Conservation (phyloP, 2,113 vertebrate species). For the Zosterops lateralis region DNA sequence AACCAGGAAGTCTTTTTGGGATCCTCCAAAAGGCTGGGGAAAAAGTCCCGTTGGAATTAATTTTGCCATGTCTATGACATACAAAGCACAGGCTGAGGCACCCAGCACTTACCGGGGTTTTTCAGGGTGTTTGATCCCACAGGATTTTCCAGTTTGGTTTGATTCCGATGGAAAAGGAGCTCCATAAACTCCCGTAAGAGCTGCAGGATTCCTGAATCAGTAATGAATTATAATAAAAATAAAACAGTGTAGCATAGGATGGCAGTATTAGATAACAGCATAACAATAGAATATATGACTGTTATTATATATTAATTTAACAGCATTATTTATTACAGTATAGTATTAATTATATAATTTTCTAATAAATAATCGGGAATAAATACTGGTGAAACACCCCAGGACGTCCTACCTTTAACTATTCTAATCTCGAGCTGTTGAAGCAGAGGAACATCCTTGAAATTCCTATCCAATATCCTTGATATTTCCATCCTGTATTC, state of each 20-base stretch:
- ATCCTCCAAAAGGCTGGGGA: not conserved
- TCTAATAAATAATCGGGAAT: not conserved
- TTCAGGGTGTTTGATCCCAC: not conserved
- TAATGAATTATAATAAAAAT: not conserved
- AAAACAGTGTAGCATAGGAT: too few relatives aligned
- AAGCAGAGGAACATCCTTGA: not conserved
- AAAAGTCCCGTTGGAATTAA: not conserved
- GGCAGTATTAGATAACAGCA: not conserved
- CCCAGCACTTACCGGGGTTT: not conserved
- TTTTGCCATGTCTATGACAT: not conserved
- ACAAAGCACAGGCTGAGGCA: not conserved
- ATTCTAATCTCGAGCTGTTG: accelerated
- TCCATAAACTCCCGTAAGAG: not conserved
- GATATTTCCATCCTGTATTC: not conserved
- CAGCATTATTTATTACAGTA: too few relatives aligned
- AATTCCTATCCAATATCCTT: too few relatives aligned
- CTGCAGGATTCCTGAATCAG: not conserved
- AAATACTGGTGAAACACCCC: not conserved
- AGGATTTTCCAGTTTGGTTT: not conserved
- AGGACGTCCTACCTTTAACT: not conserved
- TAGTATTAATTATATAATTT: not conserved
- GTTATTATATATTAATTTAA: too few relatives aligned
- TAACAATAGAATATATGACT: not conserved
- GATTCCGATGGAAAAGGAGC: not conserved
- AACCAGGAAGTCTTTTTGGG: not conserved